Conservation (phyloP, 1,140 invertebrate species). For the Melanaphis sacchari region DNA sequence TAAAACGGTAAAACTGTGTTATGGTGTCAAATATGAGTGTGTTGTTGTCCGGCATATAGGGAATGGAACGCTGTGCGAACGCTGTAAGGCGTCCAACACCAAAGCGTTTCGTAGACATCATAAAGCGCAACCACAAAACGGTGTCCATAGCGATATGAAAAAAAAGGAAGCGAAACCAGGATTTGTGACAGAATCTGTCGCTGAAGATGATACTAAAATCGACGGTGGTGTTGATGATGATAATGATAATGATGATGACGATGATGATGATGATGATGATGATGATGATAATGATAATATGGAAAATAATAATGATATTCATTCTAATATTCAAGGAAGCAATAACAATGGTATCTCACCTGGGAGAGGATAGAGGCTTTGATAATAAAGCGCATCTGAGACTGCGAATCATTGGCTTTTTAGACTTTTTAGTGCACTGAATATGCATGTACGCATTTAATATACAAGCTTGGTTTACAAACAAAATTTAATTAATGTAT, state of each 20-base stretch:
- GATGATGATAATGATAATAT: neutral
- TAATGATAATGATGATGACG: neutral
- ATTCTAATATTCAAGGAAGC: conserved; percentile 19
- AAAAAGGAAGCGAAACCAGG: conserved; percentile 42
- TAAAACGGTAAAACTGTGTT: conserved; percentile 32
- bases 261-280: neutral
- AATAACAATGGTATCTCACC: conserved; percentile 54
- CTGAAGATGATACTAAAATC: neutral
- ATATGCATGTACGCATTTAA: conserved; percentile 46
- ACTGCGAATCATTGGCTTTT: conserved; percentile 48
- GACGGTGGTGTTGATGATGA: neutral
- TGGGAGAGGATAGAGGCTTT: neutral
- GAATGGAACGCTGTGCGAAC: conserved; percentile 53
- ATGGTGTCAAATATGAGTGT: conserved; percentile 46
- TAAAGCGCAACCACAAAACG: conserved; percentile 41
- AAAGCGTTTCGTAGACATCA: conserved; percentile 50
- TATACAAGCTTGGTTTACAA: conserved; percentile 8
- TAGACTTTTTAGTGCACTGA: neutral
- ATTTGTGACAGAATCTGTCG: neutral
- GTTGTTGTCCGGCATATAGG: conserved; percentile 46
- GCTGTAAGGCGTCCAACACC: conserved; percentile 52
- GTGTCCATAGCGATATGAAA: neutral
- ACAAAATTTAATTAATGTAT: neutral
- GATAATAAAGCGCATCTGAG: conserved; percentile 17
- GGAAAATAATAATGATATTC: conserved; percentile 8